Evolutionary conservation across 2,113 vertebrate genomes (phyloP), one percentile per base, ranked within the genome.

Genomic region (Platichthys flesus): DNA sequence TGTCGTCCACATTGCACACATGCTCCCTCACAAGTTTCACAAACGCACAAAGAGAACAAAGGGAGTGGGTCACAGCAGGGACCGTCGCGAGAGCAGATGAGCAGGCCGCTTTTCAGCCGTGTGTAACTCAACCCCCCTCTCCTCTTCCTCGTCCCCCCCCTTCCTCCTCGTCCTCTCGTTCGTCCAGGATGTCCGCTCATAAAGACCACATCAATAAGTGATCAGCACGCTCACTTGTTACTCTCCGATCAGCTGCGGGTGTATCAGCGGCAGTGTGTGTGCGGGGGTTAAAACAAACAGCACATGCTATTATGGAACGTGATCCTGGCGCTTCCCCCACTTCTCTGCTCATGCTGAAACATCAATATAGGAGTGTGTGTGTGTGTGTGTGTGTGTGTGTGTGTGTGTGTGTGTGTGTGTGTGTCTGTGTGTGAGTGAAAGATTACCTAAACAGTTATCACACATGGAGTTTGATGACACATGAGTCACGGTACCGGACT

Each of bases 211-310:
- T 90, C 4, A 86, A 90, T 90, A 74, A 81, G 55, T 85, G 62
- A 91, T 85, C 72, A 63, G 83, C 87, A 81, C 71, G n/a, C 75
- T 87, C 79, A 79, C 87, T 86, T 86, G 70, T 85, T 86, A 58
- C 61, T 51, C 66, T 23, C 67, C 69, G 23, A 24, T 68, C 42
- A 9, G 60, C 47, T 2, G 45, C 31, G 42, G 57, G 21, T 76
- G 81, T 77, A 57, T 83, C 67, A 55, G 49, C 67, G 10, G 55
- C 70, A 9, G 37, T 35, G 56, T 16, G 56, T 24, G 54, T 18
- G 26, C 4, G 26, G 9, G 42, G 72, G 72, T 52, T 51, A 57
- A 73, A 77, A 83, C 55, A 82, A 71, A 82, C 72, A 45, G 9
- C 5, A 26, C 55, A 2, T 60, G 62, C 59, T 74, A 65, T 81